These are phyloP conservation scores for Lanius ludovicianus DNA, from an alignment of 2,113 vertebrate species.

Conservation along the genomic window DNA sequence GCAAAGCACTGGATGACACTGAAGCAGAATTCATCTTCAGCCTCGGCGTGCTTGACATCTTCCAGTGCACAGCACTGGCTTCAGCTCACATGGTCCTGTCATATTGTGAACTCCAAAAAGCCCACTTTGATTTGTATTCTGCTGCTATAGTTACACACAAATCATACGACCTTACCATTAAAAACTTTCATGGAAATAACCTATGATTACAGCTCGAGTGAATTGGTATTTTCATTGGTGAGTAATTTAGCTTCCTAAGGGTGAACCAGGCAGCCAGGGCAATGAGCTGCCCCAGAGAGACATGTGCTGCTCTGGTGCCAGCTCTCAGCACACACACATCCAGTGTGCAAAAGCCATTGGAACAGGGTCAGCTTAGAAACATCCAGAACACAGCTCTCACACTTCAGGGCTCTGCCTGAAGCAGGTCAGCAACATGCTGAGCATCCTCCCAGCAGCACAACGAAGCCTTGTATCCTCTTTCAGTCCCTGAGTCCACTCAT, in stretches of 20 bases:
- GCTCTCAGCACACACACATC: background rate
- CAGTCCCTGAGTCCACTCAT: background rate
- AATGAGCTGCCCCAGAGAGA: background rate
- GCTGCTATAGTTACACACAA: background rate
- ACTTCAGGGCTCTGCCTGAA: background rate
- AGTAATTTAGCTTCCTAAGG: background rate
- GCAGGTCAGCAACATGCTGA: background rate
- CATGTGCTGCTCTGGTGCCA: background rate
- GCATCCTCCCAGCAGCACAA: background rate
- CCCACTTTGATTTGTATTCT: fast-evolving
- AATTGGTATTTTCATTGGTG: background rate
- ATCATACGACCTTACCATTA: background rate
- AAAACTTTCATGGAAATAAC: background rate
- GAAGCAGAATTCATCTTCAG: background rate
- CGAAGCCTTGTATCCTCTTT: fast-evolving
- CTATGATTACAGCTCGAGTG: background rate
- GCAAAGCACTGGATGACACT: background rate
- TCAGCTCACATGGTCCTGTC: background rate
- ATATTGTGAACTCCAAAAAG: background rate
- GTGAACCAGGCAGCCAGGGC: background rate
- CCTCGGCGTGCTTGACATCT: background rate
- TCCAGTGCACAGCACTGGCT: background rate
- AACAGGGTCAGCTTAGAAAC: background rate
- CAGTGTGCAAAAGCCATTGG: background rate
- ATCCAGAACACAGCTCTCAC: background rate